Percentiles rank a stretch among this genome's conserved stretches.
Evolutionary conservation across 2,797 vertebrate genomes (phyloP).

Genomic region (Spondyliosoma cantharus): DNA sequence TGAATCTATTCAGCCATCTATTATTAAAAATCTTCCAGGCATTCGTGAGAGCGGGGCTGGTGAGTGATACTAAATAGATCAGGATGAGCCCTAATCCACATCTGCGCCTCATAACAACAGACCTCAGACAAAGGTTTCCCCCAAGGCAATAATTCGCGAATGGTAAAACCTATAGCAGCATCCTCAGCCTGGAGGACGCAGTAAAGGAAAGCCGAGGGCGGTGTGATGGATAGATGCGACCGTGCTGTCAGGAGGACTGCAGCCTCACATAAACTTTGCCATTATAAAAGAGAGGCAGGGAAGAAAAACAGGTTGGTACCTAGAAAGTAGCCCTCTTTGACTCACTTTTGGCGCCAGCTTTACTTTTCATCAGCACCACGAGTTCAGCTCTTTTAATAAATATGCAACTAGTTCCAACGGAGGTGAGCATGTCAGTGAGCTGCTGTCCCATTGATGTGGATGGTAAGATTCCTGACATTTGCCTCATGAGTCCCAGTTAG

Average conservation of each 20-base stretch:
- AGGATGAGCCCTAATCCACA: slow-evolving; percentile 42
- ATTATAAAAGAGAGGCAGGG: neutral
- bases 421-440: too few relatives aligned
- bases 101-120: slow-evolving; percentile 48
- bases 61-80: slow-evolving; percentile 60
- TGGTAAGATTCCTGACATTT: neutral
- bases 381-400: neutral
- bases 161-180: neutral
- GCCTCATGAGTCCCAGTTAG: neutral
- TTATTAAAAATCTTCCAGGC: slow-evolving; percentile 68
- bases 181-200: neutral
- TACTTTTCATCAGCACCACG: neutral
- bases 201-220: slow-evolving; percentile 13
- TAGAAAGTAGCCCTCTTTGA: neutral
- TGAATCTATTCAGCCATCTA: slow-evolving; percentile 57
- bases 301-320: neutral
- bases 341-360: neutral
- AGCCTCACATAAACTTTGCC: slow-evolving; percentile 51
- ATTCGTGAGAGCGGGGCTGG: slow-evolving; percentile 45
- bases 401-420: too few relatives aligned
- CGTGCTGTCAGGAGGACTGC: slow-evolving; percentile 22
- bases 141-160: slow-evolving; percentile 23
- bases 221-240: slow-evolving; percentile 26
- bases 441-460: neutral
- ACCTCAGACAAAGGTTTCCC: slow-evolving; percentile 5